Evolutionary conservation across 2,113 vertebrate genomes (phyloP).

Genomic region (Myotis brandtii): DNA sequence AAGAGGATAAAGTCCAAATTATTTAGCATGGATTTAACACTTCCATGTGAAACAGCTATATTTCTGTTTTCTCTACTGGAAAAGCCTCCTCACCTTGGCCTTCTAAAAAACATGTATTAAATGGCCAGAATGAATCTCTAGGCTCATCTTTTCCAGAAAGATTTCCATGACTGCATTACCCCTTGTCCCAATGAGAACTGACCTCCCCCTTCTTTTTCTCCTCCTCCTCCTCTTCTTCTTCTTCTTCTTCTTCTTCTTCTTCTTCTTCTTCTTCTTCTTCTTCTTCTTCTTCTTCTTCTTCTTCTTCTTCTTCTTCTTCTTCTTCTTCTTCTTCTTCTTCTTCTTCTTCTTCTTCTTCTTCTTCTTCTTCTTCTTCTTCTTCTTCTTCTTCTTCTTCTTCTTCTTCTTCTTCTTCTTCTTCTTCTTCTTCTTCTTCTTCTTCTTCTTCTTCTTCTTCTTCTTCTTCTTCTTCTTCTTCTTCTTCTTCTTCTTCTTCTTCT

Average conservation of each 20-base stretch:
- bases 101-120: not conserved
- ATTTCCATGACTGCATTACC: not conserved
- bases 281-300: too few relatives aligned
- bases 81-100: not conserved
- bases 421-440: fast-evolving
- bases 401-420: fast-evolving
- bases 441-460: too few relatives aligned
- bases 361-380: not conserved
- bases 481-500: too few relatives aligned
- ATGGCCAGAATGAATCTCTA: not conserved
- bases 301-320: too few relatives aligned
- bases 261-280: too few relatives aligned
- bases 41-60: not conserved
- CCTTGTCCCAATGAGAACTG: not conserved
- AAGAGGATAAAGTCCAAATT: not conserved
- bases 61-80: not conserved
- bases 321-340: too few relatives aligned
- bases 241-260: too few relatives aligned
- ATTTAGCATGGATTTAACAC: not conserved
- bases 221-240: too few relatives aligned
- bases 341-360: too few relatives aligned
- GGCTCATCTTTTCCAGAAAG: not conserved
- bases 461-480: too few relatives aligned
- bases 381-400: fast-evolving
- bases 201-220: too few relatives aligned